Evolutionary conservation across 2,888 invertebrate genomes (phyloP), one percentile per base, ranked within the genome.

Genomic region (Notodonta dromedarius): DNA sequence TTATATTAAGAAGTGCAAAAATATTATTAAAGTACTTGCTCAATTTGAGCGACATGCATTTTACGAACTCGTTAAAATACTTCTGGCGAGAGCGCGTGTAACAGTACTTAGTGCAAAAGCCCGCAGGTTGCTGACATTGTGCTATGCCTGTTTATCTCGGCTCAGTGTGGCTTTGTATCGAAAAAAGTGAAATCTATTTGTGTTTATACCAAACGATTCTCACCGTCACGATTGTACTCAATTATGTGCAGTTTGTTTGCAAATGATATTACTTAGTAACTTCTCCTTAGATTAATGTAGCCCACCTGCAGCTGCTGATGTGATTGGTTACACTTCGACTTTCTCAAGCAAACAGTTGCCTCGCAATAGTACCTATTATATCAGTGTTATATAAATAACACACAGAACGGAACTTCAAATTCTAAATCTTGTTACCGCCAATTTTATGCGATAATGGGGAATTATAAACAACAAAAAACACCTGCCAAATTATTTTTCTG

Each of bases 101-200:
- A 44, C 42, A 56, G 32, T 52, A 52, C 46, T 5, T 13, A 59
- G 53, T 57, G 48, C 12, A 50, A 59, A 59, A 58, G 44, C 53
- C 32, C 59, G 48, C 52, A 53, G 39, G 58, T 56, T 56, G 42
- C 39, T 14, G 50, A 9, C 6, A 60, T 60, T 59, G 39, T 57
- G 42, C 51, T 55, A 42, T 50, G 59, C 52, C 59, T 48, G 16
- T 42, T 65, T 59, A 65, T 66, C 57, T 60, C 13, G 52, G 11
- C 14, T 39, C 16, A 50, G 9, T 50, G 16, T 54, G 55, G 54
- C 69, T 66, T 64, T 62, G 58, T 73, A 76, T 69, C 71, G 71
- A 74, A 77, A 82, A 81, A 79, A 66, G 77, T 80, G 78, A 78
- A 80, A 79, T 73, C 65, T 69, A 57, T 74, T 70, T 69, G 62